Base-by-base conservation (phyloP, 2,113 vertebrate genomes). In the Scomber colias region DNA sequence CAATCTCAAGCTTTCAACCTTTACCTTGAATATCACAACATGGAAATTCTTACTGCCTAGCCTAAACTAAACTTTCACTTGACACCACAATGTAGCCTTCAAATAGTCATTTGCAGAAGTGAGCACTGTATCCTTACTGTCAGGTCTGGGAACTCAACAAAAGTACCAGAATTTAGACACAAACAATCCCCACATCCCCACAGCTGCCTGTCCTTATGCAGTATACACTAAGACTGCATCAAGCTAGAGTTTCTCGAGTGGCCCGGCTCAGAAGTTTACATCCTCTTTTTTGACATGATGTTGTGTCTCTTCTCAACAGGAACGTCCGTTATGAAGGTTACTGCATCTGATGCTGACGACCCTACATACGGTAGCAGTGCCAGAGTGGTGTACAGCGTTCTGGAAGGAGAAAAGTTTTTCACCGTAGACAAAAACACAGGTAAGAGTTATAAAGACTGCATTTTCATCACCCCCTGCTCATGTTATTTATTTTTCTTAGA, bases 241-340 rank as follows among this genome's bases (percentile, higher is more conserved):
- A 40, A 35, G 21, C 56, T 75, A 31, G 49, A 19, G 60, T 62
- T 57, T 63, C 48, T 45, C 75, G 8, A 11, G 50, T 68, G 50
- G 14, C 21, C 27, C 4, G 24, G 4, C 70, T 77, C 44, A n/a
- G 9, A 79, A 56, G 19, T 27, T 12, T 75, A 45, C 35, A 14
- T 40, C 53, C 10, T 54, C 9, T 64, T n/a, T 16, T 53, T 30
- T 88, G 21, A 77, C 71, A 82, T 71, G 61, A 60, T 44, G 24
- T 14, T 80, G 59, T 70, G 63, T 73, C 65, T 84, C 2, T 83
- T 71, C 65, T 65, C 67, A n/a, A 78, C 94, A 99, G 98, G 97
- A 84, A 98, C 98, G 0, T 99, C 98, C 0, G 97, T 99, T 82
- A 99, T 99, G 97, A 97, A 97, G 93, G 97, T 99, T 74, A 97